A percentile compares a stretch with the other conserved stretches of the same genome.
These are phyloP conservation scores for Nyctibius bracteatus DNA, from an alignment of 2,113 vertebrate species.

Conservation along the genomic window DNA sequence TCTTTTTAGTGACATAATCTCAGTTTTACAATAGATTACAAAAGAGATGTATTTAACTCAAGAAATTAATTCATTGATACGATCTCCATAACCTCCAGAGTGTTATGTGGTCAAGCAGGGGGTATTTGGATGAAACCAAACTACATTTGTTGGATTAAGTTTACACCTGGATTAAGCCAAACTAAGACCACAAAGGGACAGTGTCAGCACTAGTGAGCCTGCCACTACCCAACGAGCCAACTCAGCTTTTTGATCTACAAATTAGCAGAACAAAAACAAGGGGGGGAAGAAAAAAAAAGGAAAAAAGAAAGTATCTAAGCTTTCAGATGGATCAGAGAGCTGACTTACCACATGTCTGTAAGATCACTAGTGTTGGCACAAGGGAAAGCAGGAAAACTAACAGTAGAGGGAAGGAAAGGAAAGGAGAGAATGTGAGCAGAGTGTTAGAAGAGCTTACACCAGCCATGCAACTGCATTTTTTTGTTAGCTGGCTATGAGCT, in stretches of 20 bases:
- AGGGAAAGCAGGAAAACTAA: not conserved
- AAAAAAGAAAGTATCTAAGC: not conserved
- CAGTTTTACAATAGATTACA: not conserved
- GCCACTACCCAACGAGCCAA: not conserved
- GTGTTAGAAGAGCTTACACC: not conserved
- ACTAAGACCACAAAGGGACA: not conserved
- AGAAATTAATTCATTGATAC: not conserved
- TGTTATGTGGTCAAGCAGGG: not conserved
- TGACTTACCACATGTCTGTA: not conserved
- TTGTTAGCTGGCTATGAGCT: not conserved
- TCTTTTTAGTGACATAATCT: not conserved
- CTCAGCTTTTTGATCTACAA: not conserved
- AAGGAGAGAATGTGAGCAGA: not conserved
- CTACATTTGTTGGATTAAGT: not conserved
- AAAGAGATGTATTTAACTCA: not conserved
- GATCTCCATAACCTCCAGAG: not conserved
- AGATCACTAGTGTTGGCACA: not conserved
- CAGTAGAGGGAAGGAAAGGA: not conserved
- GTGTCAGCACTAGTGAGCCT: not conserved
- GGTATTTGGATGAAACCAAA: not conserved
- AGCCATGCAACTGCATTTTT: not conserved
- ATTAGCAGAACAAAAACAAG: not conserved
- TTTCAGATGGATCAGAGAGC: not conserved
- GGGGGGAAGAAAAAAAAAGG: too few species aligned
- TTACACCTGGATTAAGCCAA: not conserved